A percentile compares a stretch with the other conserved stretches of the same genome.
Evolutionary conservation across 2,888 invertebrate genomes (phyloP).

Genomic region (Lithosia quadra): DNA sequence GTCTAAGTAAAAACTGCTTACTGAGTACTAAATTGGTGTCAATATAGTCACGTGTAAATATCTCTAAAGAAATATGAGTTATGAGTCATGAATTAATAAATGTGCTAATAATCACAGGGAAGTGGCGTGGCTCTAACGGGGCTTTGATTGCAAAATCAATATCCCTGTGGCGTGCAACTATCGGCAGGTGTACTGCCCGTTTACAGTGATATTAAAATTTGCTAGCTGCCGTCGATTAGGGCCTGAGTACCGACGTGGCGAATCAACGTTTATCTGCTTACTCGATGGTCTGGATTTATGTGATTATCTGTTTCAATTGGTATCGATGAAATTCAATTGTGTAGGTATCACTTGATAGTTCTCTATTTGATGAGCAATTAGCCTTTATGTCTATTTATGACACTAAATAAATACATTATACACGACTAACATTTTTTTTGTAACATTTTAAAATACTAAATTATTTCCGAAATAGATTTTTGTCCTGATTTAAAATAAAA

Average conservation of each 20-base stretch:
- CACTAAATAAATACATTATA: no score
- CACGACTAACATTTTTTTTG: no score
- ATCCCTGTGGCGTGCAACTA: conserved; percentile 68
- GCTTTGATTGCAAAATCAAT: conserved; percentile 84
- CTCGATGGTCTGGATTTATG: conserved; percentile 64
- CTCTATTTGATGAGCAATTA: conserved; percentile 2
- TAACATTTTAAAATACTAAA: no score
- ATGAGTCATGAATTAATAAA: conserved; percentile 66
- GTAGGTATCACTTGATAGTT: not conserved
- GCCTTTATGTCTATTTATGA: not conserved
- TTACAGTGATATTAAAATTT: conserved; percentile 75
- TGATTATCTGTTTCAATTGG: conserved; percentile 41
- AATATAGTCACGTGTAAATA: conserved; percentile 17
- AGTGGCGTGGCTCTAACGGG: conserved; percentile 70
- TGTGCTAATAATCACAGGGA: conserved; percentile 63
- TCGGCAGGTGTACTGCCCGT: conserved; percentile 70
- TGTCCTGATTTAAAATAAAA: not conserved
- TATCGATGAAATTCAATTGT: conserved; percentile 23
- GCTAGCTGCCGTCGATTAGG: conserved; percentile 60
- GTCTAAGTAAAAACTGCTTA: no score
- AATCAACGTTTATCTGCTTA: conserved; percentile 69
- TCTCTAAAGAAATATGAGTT: conserved; percentile 17
- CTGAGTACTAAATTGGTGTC: not conserved
- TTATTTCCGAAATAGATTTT: not conserved
- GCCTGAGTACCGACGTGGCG: conserved; percentile 60